Base-by-base conservation (phyloP, 2,888 invertebrate species). In the Orchesella flavescens region DNA sequence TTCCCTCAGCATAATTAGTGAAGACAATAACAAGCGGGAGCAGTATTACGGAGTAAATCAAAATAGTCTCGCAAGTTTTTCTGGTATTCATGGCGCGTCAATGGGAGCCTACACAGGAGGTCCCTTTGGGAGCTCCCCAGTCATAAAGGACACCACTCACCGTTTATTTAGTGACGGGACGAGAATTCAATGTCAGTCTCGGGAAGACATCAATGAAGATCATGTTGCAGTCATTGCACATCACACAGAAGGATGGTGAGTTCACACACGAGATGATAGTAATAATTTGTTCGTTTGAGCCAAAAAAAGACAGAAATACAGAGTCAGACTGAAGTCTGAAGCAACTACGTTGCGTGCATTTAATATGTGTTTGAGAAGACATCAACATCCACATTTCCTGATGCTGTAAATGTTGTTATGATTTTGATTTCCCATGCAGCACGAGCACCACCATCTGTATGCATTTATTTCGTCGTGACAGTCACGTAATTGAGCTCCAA, bases 401-500 rank as follows among this genome's bases (percentile, higher is more conserved):
- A n/a, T n/a, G n/a, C n/a, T n/a, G n/a, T n/a, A n/a, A 7, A 34
- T 34, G 34, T 34, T 53, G 69, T 84, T 65, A 53, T 68, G 61
- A 77, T 72, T 83, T 73, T 57, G 46, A 61, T 66, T 66, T 34
- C 34, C 34, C 34, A n/a, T n/a, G n/a, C n/a, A 95, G 95, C 89
- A 93, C 94, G 89, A 95, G 94, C 44, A 95, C 95, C 3, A 95
- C 94, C 90, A 93, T 94, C 49, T 96, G 95, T 90, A 93, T 95
- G 91, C 92, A 93, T 88, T 93, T 95, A 90, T 93, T 93, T 90
- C 93, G 93, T 73, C 92, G 95, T 74, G 94, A 93, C 85, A 91
- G 92, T 71, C 93, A 93, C 88, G 94, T 95, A 44, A 93, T 95
- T 87, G 95, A 95, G 90, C 91, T 95, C 83, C 94, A 94, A 89